phyloP scores from a whole-genome alignment of 2,113 vertebrate species.

The Vidua macroura region DNA sequence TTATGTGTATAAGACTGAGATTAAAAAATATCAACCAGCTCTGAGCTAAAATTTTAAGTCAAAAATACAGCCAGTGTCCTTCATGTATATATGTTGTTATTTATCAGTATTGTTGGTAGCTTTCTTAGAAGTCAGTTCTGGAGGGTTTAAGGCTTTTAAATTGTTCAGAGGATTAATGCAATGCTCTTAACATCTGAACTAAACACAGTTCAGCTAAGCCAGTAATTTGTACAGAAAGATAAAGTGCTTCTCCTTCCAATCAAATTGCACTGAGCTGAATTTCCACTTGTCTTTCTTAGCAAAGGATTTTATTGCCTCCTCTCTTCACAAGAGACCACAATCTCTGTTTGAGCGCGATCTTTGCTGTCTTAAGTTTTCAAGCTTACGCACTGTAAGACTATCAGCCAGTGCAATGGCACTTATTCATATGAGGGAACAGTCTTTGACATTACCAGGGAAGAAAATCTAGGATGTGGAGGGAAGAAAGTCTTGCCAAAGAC shows the following conservation, averaged over 20 bases:
- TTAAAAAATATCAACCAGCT: neutral
- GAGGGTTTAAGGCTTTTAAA: slow-evolving; percentile 31
- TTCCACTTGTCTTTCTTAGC: slow-evolving; percentile 18
- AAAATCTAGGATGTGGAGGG: neutral
- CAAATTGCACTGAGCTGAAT: neutral
- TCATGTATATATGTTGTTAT: neutral
- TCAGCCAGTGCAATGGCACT: neutral
- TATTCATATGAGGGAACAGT: neutral
- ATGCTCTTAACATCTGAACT: slow-evolving; percentile 37
- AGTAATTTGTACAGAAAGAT: slow-evolving; percentile 39
- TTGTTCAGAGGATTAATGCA: slow-evolving; percentile 51
- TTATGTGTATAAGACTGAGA: neutral
- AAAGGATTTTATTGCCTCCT: slow-evolving; percentile 10
- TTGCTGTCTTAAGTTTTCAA: neutral
- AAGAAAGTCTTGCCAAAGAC: neutral
- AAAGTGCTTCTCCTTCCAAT: slow-evolving; percentile 32
- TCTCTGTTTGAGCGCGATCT: accelerated
- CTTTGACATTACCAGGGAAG: neutral
- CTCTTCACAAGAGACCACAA: neutral
- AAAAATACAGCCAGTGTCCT: neutral
- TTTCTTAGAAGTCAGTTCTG: slow-evolving; percentile 11
- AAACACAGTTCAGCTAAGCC: slow-evolving; percentile 41
- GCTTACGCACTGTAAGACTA: neutral
- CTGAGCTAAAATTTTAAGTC: neutral
- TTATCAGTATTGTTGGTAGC: neutral